A percentile compares a stretch with the other conserved stretches of the same genome.
Evolutionary conservation across 2,113 vertebrate genomes (phyloP).

Genomic region (Morone chrysops): DNA sequence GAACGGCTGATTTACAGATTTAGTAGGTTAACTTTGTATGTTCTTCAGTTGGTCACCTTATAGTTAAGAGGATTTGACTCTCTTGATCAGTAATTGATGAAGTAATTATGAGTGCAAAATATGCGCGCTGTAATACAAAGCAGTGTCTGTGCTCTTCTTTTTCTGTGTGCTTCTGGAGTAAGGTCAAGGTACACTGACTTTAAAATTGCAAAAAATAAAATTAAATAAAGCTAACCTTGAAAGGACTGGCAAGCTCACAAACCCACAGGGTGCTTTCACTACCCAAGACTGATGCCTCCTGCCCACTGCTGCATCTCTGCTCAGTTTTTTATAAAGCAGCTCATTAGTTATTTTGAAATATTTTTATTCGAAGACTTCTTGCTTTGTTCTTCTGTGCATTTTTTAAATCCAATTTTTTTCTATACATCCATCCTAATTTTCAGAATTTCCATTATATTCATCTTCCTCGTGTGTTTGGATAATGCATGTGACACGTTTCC

Average conservation of each 20-base stretch:
- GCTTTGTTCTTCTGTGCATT: not conserved
- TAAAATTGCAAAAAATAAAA: not conserved
- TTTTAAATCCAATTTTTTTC: not conserved
- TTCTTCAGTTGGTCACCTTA: no score
- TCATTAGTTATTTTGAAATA: not conserved
- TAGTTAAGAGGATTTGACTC: no score
- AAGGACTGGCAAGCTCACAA: not conserved
- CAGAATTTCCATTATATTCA: not conserved
- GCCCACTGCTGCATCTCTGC: not conserved
- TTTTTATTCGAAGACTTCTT: not conserved
- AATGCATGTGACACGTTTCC: not conserved
- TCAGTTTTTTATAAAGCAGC: not conserved
- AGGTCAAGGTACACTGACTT: not conserved
- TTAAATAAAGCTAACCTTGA: not conserved
- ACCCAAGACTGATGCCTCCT: not conserved
- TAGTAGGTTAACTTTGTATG: no score
- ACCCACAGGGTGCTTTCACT: not conserved
- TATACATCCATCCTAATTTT: not conserved
- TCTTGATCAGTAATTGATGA: no score
- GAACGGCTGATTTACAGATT: no score
- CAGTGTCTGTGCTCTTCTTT: not conserved
- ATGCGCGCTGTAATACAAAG: not conserved
- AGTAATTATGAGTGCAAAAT: not conserved
- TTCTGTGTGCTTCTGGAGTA: no score
- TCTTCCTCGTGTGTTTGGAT: slow-evolving; percentile 7